Percentiles rank a stretch among this genome's conserved stretches.
Conservation (phyloP, 2,797 vertebrate genomes). For the Anguilla anguilla region DNA sequence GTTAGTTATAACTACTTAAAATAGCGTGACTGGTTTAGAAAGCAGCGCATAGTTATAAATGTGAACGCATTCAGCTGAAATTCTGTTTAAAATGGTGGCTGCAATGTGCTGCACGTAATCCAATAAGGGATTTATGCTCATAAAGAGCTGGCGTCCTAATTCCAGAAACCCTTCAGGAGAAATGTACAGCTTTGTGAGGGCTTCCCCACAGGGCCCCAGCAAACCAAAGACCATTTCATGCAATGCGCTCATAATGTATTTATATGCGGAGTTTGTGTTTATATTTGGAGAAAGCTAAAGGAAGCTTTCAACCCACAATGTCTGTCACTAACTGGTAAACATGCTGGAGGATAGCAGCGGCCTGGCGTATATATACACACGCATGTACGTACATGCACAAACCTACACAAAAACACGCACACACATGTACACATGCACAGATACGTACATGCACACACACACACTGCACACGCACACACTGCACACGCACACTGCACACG, state of each 20-base stretch:
- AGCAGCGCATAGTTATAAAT: background rate
- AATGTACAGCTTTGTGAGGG: background rate
- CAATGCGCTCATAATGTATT: background rate
- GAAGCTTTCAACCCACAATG: background rate
- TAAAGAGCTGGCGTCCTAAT: background rate
- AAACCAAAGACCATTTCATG: background rate
- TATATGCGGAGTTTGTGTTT: background rate
- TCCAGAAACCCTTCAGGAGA: background rate
- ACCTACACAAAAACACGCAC: background rate
- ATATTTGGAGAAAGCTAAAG: background rate
- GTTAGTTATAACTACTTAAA: background rate
- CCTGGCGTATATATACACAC: background rate
- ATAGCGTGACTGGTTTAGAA: background rate
- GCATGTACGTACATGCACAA: background rate
- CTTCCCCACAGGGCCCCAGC: background rate
- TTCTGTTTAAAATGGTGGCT: background rate
- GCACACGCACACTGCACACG: too few species aligned
- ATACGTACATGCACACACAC: background rate
- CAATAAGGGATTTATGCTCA: background rate
- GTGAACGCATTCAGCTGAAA: background rate
- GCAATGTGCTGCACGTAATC: background rate
- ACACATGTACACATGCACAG: background rate
- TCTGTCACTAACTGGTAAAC: background rate
- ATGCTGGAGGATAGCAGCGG: background rate
- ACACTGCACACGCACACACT: background rate